phyloP scores from a whole-genome alignment of 2,113 vertebrate species.

The Pollachius pollachius region DNA sequence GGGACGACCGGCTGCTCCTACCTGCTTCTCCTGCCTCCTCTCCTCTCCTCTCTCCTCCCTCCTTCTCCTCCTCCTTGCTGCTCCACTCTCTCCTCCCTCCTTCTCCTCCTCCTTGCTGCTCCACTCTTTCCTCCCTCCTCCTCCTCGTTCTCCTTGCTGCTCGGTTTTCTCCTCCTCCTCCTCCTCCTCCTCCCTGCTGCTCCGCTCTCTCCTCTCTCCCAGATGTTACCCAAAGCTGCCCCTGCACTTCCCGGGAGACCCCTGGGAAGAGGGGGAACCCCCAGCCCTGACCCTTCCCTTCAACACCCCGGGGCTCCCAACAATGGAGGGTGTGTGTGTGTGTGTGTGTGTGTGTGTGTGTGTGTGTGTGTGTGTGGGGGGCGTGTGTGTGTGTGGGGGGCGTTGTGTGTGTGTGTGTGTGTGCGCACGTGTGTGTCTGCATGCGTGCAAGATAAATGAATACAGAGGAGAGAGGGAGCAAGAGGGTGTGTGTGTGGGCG shows the following conservation, averaged over 20 bases:
- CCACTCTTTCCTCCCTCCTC: background rate
- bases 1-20: background rate
- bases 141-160: background rate
- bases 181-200: background rate
- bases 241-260: slow-evolving; percentile 16
- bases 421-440: background rate
- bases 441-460: slow-evolving; percentile 1
- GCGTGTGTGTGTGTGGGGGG: background rate
- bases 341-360: background rate
- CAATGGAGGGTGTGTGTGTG: background rate
- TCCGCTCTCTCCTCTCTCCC: slow-evolving; percentile 25
- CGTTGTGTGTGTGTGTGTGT: background rate
- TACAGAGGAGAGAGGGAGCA: background rate
- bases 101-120: background rate
- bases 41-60: background rate
- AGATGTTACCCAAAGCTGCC: slow-evolving; percentile 49
- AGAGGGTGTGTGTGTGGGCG: background rate
- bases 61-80: background rate
- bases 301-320: too few species aligned
- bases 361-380: background rate
- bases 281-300: slow-evolving; percentile 35
- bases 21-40: background rate
- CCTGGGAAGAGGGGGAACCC: slow-evolving; percentile 24
- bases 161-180: background rate
- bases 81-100: background rate